Evolutionary conservation across 2,797 vertebrate species (phyloP).

Genomic region (Antennarius maculatus): DNA sequence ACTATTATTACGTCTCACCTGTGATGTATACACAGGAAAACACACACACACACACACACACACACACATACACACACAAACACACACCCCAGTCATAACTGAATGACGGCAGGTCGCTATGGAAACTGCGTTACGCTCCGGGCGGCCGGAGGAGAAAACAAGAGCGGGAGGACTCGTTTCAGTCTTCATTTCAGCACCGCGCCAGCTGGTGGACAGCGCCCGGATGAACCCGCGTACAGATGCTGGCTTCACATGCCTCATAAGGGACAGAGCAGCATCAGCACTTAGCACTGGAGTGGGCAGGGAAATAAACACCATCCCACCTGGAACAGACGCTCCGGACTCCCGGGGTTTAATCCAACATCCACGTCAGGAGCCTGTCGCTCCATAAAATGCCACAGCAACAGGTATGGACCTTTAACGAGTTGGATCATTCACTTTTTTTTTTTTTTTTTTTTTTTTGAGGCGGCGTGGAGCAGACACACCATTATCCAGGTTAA

Average conservation of each 20-base stretch:
- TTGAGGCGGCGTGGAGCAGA: background rate
- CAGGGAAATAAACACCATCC: constrained; percentile 13
- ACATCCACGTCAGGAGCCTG: constrained; percentile 38
- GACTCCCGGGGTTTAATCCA: constrained; percentile 30
- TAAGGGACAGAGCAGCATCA: constrained; percentile 52
- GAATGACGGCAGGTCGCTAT: constrained; percentile 86
- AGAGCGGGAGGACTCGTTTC: constrained; percentile 72
- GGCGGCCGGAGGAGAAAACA: constrained; percentile 76
- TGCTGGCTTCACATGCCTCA: constrained; percentile 38
- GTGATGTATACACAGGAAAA: background rate
- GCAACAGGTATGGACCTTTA: constrained; percentile 73
- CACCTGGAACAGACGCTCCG: background rate
- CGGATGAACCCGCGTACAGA: constrained; percentile 65
- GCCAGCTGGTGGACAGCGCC: constrained; percentile 84
- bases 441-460: background rate
- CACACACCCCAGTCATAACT: constrained; percentile 73
- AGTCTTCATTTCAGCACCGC: constrained; percentile 86
- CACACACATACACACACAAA: constrained; percentile 21
- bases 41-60: too few species aligned
- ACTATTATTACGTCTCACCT: constrained; percentile 7
- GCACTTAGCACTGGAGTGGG: constrained; percentile 35
- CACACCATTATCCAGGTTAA: background rate
- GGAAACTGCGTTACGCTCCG: constrained; percentile 87
- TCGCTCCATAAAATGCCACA: constrained; percentile 54
- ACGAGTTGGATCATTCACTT: constrained; percentile 28